Evolutionary conservation across 2,113 vertebrate species (phyloP), one percentile per base, ranked within the genome.

Genomic region (Macheiramphus alcinus): DNA sequence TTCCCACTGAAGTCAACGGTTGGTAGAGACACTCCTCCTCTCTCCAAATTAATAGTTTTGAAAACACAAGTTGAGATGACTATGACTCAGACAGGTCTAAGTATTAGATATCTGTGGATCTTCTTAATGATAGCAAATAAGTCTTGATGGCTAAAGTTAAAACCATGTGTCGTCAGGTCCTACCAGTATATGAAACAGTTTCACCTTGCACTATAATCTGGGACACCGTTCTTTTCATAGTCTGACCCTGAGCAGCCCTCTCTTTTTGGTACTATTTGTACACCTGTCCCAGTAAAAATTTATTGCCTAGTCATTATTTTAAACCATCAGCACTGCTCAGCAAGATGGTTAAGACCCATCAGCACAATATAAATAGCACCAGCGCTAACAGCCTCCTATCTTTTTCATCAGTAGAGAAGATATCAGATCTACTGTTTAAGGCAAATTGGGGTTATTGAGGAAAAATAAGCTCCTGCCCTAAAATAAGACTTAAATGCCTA

Each of bases 261-360:
- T 90, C 86, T 74, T 90, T 94, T 92, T 81, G 73, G 72, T 79
- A 71, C 86, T 92, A 81, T 86, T 91, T 93, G 91, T 95, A 86
- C 93, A 96, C 91, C 95, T 96, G 95, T 97, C 84, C 73, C 26
- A 7, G 15, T 75, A 97, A 91, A 88, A 95, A 95, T 96, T 89
- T 97, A 97, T 94, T 96, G 90, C 94, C 86, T 65, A 59, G 85
- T 97, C 95, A 97, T 96, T 95, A 97, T 89, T 97, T 96, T 94
- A 94, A 97, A 88, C 45, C 71, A 95, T 71, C 91, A 88, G 75
- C 61, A 63, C 32, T 38, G 65, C 82, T 65, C 79, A 48, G 71
- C 55, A 72, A 86, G 86, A 85, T 86, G 34, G 88, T 84, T 94
- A 93, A 97, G 96, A 86, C 42, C 68, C 68, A 87, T 95, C 78